Base-by-base conservation (phyloP, 2,797 vertebrate genomes). In the Fratercula arctica region DNA sequence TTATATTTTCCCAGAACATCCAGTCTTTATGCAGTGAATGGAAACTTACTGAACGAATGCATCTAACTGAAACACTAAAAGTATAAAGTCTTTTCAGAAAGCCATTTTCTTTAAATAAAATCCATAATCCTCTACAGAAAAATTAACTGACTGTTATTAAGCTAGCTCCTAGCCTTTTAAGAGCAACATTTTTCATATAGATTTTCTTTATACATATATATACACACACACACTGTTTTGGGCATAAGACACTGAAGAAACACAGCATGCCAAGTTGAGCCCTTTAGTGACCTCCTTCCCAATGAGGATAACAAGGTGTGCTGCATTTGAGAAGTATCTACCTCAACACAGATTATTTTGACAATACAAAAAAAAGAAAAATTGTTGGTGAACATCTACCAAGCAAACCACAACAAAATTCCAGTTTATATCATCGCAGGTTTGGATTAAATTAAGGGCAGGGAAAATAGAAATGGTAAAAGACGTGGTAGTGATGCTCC, bases 41-140 rank as follows among this genome's bases (percentile, higher is more conserved):
- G 86, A 87, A 96, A 93, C 35, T 81, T 83, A 92, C 73, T 90
- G 46, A 87, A 85, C 66, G 56, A 93, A 91, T 29, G 18, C 46
- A 85, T 54, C 17, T 46, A 83, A 90, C 0, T 78, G 50, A 92
- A 94, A 70, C 14, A 39, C 23, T 57, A 41, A 8, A 78, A 82
- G n/a, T 23, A 89, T 5, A 53, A 85, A 61, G 48, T 29, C 61
- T 90, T 83, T 75, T 64, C 72, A 81, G 72, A 94, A 93, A 76
- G 46, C 23, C 15, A 45, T 78, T 93, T 84, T 66, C 11, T 84
- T 95, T 84, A 66, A 39, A 90, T 70, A 94, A 95, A 95, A 92
- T 54, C 78, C 78, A 64, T 89, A 93, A 75, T 66, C 39, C 76
- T 91, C 85, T 57, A 90, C 26, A 74, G 51, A 75, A 91, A 90